Evolutionary conservation across 2,113 vertebrate genomes (phyloP).

Genomic region (Vulpes ferrilata): DNA sequence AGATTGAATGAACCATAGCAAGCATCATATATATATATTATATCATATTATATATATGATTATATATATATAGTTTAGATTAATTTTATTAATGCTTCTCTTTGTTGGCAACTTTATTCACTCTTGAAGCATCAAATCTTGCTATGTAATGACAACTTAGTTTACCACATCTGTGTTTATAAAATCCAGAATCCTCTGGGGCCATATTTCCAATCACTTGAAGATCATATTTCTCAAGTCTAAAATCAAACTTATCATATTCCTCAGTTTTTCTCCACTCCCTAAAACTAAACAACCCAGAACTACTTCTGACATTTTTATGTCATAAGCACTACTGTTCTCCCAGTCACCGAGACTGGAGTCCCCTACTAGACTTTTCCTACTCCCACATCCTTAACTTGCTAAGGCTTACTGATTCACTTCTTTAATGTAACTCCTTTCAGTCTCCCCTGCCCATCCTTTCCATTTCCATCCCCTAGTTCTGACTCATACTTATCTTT

Average conservation of each 20-base stretch:
- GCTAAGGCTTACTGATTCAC: background rate
- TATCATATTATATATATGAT: no score
- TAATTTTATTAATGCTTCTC: constrained; percentile 60
- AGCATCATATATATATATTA: background rate
- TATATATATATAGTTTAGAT: background rate
- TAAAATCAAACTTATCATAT: constrained; percentile 52
- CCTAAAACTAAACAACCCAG: background rate
- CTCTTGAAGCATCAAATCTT: constrained; percentile 36
- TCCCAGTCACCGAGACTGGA: background rate
- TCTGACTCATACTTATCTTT: constrained; percentile 6
- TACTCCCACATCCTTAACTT: background rate
- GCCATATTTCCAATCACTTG: background rate
- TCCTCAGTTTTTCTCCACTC: background rate
- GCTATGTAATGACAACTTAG: background rate
- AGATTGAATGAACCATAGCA: constrained; percentile 16
- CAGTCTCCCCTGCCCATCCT: background rate
- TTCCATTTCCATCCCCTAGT: background rate
- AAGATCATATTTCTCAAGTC: constrained; percentile 18
- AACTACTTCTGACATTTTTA: constrained; percentile 6
- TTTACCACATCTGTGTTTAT: constrained; percentile 53
- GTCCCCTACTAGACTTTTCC: background rate
- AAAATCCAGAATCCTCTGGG: constrained; percentile 36
- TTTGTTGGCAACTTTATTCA: constrained; percentile 47
- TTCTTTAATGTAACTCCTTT: background rate
- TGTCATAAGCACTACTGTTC: background rate